Conservation (phyloP, 2,113 vertebrate species). For the Entelurus aequoreus region DNA sequence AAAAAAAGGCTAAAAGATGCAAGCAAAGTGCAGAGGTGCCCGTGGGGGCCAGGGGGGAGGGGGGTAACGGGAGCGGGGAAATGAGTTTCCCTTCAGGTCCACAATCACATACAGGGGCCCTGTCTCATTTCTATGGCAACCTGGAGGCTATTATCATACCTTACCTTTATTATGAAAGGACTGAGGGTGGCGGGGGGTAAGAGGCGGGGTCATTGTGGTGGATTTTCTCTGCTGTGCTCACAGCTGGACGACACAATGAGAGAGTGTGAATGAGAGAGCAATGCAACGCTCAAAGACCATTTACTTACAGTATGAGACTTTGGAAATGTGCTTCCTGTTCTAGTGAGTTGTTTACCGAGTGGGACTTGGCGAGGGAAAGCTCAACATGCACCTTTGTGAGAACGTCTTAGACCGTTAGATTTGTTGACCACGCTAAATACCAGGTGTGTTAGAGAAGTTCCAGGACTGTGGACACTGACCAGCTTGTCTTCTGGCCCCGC, state of each 20-base stretch:
- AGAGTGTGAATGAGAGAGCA: slow-evolving; percentile 26
- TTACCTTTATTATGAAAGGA: slow-evolving; percentile 99
- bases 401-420: too few species aligned
- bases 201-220: slow-evolving; percentile 26
- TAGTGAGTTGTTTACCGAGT: too few species aligned
- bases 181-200: slow-evolving; percentile 84
- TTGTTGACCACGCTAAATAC: too few species aligned
- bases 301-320: slow-evolving; percentile 2
- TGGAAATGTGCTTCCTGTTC: slow-evolving; percentile 1
- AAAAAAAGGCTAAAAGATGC: slow-evolving; percentile 11
- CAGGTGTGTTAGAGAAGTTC: too few species aligned
- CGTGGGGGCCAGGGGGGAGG: background rate
- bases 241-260: slow-evolving; percentile 36
- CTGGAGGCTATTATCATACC: slow-evolving; percentile 93
- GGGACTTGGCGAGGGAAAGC: too few species aligned
- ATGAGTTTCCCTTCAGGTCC: slow-evolving; percentile 76
- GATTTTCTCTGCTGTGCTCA: slow-evolving; percentile 34
- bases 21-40: slow-evolving; percentile 30
- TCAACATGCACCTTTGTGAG: too few species aligned
- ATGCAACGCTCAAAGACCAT: slow-evolving; percentile 8
- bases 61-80: slow-evolving; percentile 1
- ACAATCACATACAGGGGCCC: slow-evolving; percentile 85
- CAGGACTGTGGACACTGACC: too few species aligned
- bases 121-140: slow-evolving; percentile 96
- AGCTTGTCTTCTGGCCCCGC: too few species aligned